Conservation (phyloP, 2,113 vertebrate species). For the Seriola dumerili region DNA sequence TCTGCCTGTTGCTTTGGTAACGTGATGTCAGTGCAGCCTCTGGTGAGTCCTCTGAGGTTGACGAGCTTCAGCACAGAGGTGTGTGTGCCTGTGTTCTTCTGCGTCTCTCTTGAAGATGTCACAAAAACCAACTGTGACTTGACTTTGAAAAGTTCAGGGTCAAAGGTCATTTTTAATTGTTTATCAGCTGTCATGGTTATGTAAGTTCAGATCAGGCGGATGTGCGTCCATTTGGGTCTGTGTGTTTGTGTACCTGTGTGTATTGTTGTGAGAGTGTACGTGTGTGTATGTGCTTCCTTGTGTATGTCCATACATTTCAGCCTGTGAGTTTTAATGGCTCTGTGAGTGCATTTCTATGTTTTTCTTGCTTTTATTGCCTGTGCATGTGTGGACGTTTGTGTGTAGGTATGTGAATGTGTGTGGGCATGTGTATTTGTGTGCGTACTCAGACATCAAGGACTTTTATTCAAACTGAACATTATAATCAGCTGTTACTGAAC, state of each 20-base stretch:
- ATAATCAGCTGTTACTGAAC: slow-evolving; percentile 40
- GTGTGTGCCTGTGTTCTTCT: slow-evolving; percentile 35
- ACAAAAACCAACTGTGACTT: background rate
- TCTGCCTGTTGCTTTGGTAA: slow-evolving; percentile 82
- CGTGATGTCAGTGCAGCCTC: slow-evolving; percentile 76
- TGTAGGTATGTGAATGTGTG: background rate
- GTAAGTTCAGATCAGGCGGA: background rate
- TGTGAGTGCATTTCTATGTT: background rate
- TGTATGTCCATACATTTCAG: background rate
- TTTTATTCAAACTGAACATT: slow-evolving; percentile 32
- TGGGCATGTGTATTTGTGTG: background rate
- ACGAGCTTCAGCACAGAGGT: slow-evolving; percentile 45
- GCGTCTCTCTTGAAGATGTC: slow-evolving; percentile 14
- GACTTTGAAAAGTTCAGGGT: slow-evolving; percentile 9
- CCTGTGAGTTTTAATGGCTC: background rate
- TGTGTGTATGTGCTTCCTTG: background rate
- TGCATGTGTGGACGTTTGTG: background rate
- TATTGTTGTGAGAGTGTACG: background rate
- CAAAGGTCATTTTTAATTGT: slow-evolving; percentile 7
- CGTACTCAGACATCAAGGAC: slow-evolving; percentile 30
- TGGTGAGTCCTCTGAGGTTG: slow-evolving; percentile 68
- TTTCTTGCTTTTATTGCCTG: background rate
- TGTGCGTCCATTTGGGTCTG: slow-evolving; percentile 1
- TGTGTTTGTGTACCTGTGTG: background rate
- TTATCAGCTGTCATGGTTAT: background rate